phyloP scores from a whole-genome alignment of 2,797 vertebrate species.

The Mormyrus proboscirostris region DNA sequence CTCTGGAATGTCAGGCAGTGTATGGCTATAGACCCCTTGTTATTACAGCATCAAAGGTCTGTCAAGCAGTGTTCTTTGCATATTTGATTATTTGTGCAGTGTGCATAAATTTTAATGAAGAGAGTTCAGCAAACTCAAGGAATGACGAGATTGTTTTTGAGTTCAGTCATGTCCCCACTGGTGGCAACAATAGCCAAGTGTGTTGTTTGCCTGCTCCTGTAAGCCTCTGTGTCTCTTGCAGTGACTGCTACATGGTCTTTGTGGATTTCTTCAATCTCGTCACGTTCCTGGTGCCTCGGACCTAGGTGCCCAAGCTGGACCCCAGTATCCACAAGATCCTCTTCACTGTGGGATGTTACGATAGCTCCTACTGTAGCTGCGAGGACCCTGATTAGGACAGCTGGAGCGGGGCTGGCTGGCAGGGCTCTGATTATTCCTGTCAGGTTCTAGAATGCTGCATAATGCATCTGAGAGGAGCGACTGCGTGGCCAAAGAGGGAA shows the following conservation, averaged over 20 bases:
- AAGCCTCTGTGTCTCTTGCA: constrained; percentile 42
- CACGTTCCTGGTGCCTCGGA: constrained; percentile 80
- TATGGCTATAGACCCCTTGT: neutral
- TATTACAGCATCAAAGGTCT: neutral
- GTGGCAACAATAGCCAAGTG: neutral
- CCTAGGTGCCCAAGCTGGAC: constrained; percentile 89
- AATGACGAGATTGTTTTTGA: neutral
- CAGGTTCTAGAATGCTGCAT: neutral
- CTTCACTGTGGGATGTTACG: constrained; percentile 80
- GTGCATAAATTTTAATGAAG: neutral
- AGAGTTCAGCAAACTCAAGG: neutral
- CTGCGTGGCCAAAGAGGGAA: neutral
- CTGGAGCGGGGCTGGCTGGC: neutral
- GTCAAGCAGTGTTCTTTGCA: neutral
- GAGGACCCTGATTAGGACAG: constrained; percentile 80
- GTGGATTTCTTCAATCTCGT: constrained; percentile 97
- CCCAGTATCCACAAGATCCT: constrained; percentile 81
- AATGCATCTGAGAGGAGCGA: neutral
- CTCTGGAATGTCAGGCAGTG: neutral
- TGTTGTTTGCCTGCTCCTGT: constrained; percentile 13
- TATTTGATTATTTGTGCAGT: neutral
- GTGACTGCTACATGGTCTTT: constrained; percentile 97
- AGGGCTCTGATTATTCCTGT: neutral
- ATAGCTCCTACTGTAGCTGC: constrained; percentile 95
- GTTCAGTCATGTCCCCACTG: neutral